Evolutionary conservation across 1,140 invertebrate genomes (phyloP).

Genomic region (Aricia agestis): DNA sequence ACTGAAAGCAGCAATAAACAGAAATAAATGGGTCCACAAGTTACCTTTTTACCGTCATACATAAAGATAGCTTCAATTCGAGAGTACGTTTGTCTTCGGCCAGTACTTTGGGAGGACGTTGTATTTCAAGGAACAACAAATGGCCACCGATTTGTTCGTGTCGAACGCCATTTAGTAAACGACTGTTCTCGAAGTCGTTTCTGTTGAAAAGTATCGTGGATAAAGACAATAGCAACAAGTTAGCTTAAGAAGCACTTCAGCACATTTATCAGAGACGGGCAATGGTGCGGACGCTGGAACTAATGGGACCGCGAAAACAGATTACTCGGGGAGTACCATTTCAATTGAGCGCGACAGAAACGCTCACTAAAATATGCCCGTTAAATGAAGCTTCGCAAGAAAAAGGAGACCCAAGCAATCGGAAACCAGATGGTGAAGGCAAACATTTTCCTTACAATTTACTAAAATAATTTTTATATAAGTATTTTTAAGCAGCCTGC

Average conservation of each 20-base stretch:
- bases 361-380: slow-evolving; percentile 15
- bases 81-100: slow-evolving; percentile 4
- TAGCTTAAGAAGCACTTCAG: slow-evolving; percentile 42
- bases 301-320: slow-evolving; percentile 17
- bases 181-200: slow-evolving; percentile 40
- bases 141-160: slow-evolving; percentile 39
- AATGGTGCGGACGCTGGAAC: slow-evolving; percentile 12
- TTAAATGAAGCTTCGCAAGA: slow-evolving; percentile 15
- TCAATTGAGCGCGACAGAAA: slow-evolving; percentile 22
- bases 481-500: too few species aligned
- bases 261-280: slow-evolving; percentile 55
- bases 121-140: slow-evolving; percentile 34
- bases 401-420: neutral
- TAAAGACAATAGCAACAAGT: slow-evolving; percentile 59
- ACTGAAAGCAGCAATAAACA: neutral
- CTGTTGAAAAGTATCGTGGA: slow-evolving; percentile 45
- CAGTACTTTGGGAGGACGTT: neutral
- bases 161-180: slow-evolving; percentile 40
- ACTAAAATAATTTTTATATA: neutral
- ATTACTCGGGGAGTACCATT: slow-evolving; percentile 23
- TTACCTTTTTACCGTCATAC: slow-evolving; percentile 6
- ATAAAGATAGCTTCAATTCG: slow-evolving; percentile 1
- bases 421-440: neutral
- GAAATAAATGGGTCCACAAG: neutral
- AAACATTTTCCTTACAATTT: neutral